Evolutionary conservation across 2,888 invertebrate genomes (phyloP), one percentile per base, ranked within the genome.

Genomic region (Cephalotes varians): DNA sequence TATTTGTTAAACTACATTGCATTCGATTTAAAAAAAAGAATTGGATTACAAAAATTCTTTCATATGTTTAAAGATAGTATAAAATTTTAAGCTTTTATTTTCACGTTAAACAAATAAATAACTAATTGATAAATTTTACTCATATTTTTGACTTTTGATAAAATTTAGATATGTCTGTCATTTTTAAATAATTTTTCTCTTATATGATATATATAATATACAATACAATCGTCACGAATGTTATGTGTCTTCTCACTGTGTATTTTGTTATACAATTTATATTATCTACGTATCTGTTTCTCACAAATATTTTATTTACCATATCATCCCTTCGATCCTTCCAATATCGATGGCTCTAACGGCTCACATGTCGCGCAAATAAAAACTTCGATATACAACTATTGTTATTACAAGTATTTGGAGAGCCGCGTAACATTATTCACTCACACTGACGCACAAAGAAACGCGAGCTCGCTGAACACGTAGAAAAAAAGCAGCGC

Each of bases 401-500:
- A 71, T 71, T 21, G 40, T 54, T 71, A 79, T 72, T 44, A 28
- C 71, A 56, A 71, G 44, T 77, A 18, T 31, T 31, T 69, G 37
- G n/a, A 69, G 51, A 21, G 31, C 2, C 9, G 28, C 9, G 51
- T 76, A 51, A 51, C 54, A 72, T 71, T 47, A 71, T 64, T 56
- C 25, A 44, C 54, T 28, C 15, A 28, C 15, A 76, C 51, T 1
- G 54, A 21, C 3, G 72, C 34, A 21, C 5, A 34, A 79, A 56
- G 44, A 71, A 79, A 79, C 12, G 21, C 31, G 77, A 72, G 77
- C 56, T 21, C 10, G 2, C 21, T 37, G 9, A 40, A 31, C 34
- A 21, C 25, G 18, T 44, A 40, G 40, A 15, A 25, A 71, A 76
- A 77, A 77, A 71, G 73, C 72, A 31, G 31, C 56, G 56, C 34